These are phyloP conservation scores for Colossoma macropomum DNA, from an alignment of 2,113 vertebrate species.

Conservation along the genomic window DNA sequence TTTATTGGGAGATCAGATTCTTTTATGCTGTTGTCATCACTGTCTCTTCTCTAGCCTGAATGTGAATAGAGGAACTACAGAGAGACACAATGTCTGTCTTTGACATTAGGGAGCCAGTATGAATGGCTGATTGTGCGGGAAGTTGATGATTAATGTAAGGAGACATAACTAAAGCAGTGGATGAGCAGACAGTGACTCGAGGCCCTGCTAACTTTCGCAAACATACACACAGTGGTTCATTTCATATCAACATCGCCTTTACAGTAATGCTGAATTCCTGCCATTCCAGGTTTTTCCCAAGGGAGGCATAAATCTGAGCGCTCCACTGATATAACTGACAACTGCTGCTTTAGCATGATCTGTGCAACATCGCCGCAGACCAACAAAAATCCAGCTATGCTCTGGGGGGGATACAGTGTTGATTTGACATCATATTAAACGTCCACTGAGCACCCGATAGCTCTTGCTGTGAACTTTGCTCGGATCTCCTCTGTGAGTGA, in stretches of 20 bases:
- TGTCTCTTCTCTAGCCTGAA: slow-evolving; percentile 26
- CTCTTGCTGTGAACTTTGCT: not conserved
- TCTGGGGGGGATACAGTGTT: not conserved
- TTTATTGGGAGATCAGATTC: slow-evolving; percentile 17
- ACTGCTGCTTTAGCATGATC: slow-evolving; percentile 23
- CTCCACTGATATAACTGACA: slow-evolving; percentile 8
- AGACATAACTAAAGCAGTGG: slow-evolving; percentile 20
- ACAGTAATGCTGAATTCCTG: slow-evolving; percentile 35
- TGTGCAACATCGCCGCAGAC: not conserved
- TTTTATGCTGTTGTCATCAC: not conserved
- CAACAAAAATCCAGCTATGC: not conserved
- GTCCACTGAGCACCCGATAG: not conserved
- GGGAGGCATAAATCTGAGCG: slow-evolving; percentile 18
- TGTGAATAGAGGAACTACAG: slow-evolving; percentile 16
- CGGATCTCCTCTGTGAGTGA: not conserved
- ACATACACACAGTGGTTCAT: not conserved
- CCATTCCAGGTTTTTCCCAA: slow-evolving; percentile 34
- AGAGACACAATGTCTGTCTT: slow-evolving; percentile 42
- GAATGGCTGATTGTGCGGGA: slow-evolving; percentile 51
- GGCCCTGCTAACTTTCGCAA: slow-evolving; percentile 1
- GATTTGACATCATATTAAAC: slow-evolving; percentile 18
- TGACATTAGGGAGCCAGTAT: slow-evolving; percentile 42
- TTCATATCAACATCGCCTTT: slow-evolving; percentile 8
- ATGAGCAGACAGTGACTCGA: slow-evolving; percentile 47
- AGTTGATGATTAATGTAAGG: slow-evolving; percentile 50